Percentiles rank a stretch among this genome's conserved stretches.
Evolutionary conservation across 37 sponge, comb jelly and placozoan species (phyloP).

Genomic region (Hexactinellida sp.): DNA sequence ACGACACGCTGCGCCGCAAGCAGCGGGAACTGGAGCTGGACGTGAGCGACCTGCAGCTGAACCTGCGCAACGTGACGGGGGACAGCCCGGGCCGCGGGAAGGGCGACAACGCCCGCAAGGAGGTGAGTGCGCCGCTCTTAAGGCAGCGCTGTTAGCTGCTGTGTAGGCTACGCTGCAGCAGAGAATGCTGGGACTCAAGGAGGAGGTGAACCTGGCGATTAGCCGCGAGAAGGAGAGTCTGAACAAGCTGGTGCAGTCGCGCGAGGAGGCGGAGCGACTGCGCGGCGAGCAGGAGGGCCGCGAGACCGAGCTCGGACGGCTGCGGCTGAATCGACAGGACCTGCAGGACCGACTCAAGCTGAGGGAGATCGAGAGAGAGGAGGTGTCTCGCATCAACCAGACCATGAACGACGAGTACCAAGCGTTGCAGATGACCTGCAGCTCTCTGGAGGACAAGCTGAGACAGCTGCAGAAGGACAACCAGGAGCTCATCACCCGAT

Average conservation of each 20-base stretch:
- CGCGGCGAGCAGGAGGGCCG: background rate
- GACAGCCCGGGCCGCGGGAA: background rate
- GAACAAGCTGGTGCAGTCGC: background rate
- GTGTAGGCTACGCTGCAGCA: background rate
- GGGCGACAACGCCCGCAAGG: background rate
- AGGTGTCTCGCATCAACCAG: slow-evolving; percentile 18
- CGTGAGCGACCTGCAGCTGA: background rate
- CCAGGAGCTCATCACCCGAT: slow-evolving; percentile 38
- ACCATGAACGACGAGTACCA: slow-evolving; percentile 48
- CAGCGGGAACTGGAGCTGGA: background rate
- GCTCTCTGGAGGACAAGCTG: slow-evolving; percentile 38
- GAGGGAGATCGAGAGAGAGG: slow-evolving; percentile 7
- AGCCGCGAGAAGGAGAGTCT: background rate
- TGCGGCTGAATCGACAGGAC: background rate
- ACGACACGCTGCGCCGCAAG: background rate
- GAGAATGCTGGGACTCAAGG: background rate
- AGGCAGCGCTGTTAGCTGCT: background rate
- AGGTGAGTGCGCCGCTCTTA: background rate
- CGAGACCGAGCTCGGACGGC: background rate
- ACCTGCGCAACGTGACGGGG: background rate
- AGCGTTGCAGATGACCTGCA: slow-evolving; percentile 38
- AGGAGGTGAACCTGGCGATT: background rate
- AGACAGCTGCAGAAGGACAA: slow-evolving; percentile 39
- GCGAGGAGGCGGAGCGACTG: background rate
- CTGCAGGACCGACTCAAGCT: background rate